Evolutionary conservation across 2,888 invertebrate species (phyloP).

Genomic region (Metellina segmentata): DNA sequence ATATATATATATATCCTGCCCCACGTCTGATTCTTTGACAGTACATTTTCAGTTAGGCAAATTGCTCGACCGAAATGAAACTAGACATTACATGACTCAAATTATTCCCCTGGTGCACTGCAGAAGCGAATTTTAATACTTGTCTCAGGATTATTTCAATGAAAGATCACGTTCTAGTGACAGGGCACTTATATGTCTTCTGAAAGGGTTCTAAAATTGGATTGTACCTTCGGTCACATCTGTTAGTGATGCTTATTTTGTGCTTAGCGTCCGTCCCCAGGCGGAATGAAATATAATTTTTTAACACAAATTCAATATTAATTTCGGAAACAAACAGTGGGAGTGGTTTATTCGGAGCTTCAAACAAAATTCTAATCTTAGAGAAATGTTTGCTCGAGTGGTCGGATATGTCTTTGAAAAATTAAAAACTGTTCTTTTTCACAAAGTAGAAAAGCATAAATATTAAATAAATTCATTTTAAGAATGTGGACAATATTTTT

Average conservation of each 20-base stretch:
- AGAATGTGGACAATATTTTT: no score
- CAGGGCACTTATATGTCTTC: neutral
- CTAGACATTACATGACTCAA: no score
- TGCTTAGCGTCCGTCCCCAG: neutral
- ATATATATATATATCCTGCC: no score
- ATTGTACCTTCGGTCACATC: neutral
- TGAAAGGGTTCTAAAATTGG: neutral
- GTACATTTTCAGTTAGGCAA: no score
- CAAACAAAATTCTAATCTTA: neutral
- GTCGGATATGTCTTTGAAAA: neutral
- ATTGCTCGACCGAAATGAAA: no score
- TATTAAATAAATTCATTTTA: no score
- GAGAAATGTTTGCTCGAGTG: neutral
- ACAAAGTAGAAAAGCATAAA: no score
- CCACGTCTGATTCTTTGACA: no score
- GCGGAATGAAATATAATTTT: neutral
- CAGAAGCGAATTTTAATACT: neutral
- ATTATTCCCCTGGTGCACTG: no score
- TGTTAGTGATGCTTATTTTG: neutral
- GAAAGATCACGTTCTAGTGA: neutral
- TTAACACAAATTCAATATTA: neutral
- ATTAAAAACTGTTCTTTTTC: neutral
- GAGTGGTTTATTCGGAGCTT: neutral
- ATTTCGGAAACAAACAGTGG: neutral
- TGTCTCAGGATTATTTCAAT: neutral